Base-by-base conservation (phyloP, 2,797 vertebrate genomes). In the Notamacropus eugenii region DNA sequence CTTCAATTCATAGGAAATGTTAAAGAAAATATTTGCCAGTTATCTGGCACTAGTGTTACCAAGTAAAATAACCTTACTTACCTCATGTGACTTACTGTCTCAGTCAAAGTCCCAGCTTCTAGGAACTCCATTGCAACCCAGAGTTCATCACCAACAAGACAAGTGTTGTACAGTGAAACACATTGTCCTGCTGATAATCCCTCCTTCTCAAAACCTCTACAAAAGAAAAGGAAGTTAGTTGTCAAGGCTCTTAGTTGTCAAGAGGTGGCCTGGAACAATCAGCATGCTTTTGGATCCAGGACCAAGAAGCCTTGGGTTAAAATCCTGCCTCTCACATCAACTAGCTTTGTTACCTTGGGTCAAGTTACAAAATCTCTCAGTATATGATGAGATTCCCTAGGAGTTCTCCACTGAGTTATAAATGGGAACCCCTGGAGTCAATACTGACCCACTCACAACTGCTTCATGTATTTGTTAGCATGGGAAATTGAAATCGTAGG, bases 71-170 rank as follows among this genome's bases (percentile, higher is more conserved):
- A 52, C 52, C 52, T 52, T 52, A 95, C 98, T 96, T 98, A 99
- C 99, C 99, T 99, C 6, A 99, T 99, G 96, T 99, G 99, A 94
- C 99, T 99, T 59, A 98, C 98, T 0, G 99, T 99, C 96, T 99
- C 99, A 0, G 99, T 99, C 98, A 99, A 98, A 54, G 99, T 99
- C 52, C 99, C 99, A 1, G 99, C 99, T 98, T 99, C 99, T 97
- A 99, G 98, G 95, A 99, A 99, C 98, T 99, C 99, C 99, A 99
- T 99, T 94, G 99, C 99, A 0, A 99, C 99, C 99, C 99, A 99
- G 74, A 99, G 98, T 96, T 99, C 99, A 46, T 99, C 99, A 0
- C 98, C 98, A 0, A 99, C 99, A 94, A 99, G 98, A 96, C 99
- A 99, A 97, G 99, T 99, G 98, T 99, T 99, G 98, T 99, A 99